These are phyloP conservation scores for Bradysia coprophila DNA, from an alignment of 1,140 invertebrate genomes.

Conservation along the genomic window DNA sequence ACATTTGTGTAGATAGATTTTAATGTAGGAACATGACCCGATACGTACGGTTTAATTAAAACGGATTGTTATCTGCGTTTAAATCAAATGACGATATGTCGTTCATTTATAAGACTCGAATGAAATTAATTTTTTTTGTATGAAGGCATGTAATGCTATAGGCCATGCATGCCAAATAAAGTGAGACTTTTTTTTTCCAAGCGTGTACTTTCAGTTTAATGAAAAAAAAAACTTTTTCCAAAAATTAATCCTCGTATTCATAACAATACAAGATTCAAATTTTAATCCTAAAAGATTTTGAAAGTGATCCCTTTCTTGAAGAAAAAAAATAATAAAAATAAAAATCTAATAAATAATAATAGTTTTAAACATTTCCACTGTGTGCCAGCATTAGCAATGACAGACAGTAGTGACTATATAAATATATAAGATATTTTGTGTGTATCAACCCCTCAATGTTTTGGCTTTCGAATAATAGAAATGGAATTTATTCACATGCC, in stretches of 20 bases:
- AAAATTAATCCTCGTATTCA: background rate
- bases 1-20: too few relatives aligned
- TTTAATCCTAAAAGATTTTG: background rate
- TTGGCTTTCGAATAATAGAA: background rate
- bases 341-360: background rate
- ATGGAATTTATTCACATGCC: background rate
- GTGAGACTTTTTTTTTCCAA: background rate
- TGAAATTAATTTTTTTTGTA: too few relatives aligned
- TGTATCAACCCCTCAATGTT: background rate
- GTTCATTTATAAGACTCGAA: too few relatives aligned
- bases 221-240: background rate
- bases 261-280: background rate
- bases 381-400: too few relatives aligned
- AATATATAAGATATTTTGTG: too few relatives aligned
- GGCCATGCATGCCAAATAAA: background rate
- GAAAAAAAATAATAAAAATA: background rate
- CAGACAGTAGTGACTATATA: too few relatives aligned
- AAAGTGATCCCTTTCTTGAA: background rate
- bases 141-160: too few relatives aligned
- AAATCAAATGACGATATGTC: background rate
- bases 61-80: too few relatives aligned
- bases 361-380: background rate
- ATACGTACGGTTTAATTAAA: too few relatives aligned
- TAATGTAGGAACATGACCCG: too few relatives aligned
- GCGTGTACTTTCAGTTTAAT: background rate